A percentile compares a stretch with the other conserved stretches of the same genome.
phyloP scores from a whole-genome alignment of 2,888 invertebrate genomes.

The Chalcis sispes region DNA sequence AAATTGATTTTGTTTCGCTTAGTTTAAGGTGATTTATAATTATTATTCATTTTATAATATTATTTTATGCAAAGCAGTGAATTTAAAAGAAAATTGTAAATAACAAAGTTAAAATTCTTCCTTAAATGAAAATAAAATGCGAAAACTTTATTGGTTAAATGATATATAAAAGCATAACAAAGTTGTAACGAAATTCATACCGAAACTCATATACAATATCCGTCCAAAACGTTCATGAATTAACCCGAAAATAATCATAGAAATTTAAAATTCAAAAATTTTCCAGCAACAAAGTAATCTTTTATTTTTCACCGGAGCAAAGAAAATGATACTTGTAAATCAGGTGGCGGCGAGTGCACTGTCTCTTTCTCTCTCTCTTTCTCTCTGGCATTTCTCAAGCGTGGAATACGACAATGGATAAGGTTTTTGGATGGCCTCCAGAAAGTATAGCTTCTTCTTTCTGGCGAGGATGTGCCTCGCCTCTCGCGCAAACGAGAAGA shows the following conservation, averaged over 20 bases:
- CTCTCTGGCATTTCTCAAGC: conserved; percentile 59
- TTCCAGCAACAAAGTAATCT: conserved; percentile 39
- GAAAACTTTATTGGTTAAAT: too few relatives aligned
- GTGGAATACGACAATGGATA: conserved; percentile 72
- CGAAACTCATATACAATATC: too few relatives aligned
- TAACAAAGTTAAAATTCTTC: too few relatives aligned
- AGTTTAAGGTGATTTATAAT: background rate
- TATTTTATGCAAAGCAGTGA: too few relatives aligned
- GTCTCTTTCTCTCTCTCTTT: too few relatives aligned
- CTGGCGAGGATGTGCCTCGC: conserved; percentile 67
- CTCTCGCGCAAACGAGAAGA: conserved; percentile 68
- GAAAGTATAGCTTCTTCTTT: conserved; percentile 68
- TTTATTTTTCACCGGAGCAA: conserved; percentile 45
- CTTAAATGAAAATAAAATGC: too few relatives aligned
- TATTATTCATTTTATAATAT: too few relatives aligned
- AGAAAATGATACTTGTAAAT: conserved; percentile 68
- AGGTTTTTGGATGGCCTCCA: conserved; percentile 75
- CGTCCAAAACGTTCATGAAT: too few relatives aligned
- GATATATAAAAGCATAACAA: too few relatives aligned
- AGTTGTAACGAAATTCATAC: too few relatives aligned
- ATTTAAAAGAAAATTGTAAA: too few relatives aligned
- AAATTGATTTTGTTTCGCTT: background rate
- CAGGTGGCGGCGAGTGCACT: conserved; percentile 60
- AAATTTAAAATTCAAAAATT: conserved; percentile 53
- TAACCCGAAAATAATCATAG: conserved; percentile 25